Conservation (phyloP, 1,140 invertebrate genomes). For the Ceratitis capitata region DNA sequence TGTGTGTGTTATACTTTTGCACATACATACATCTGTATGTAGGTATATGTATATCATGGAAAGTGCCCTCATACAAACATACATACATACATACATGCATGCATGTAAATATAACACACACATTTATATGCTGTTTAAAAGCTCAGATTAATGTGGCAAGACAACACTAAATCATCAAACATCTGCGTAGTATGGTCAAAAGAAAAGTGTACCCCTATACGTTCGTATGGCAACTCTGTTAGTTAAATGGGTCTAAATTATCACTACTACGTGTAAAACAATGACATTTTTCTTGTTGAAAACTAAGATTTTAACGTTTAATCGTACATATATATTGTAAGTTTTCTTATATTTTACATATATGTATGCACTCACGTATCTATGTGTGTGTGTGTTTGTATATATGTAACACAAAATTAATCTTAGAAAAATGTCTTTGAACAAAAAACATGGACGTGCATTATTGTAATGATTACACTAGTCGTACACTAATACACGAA, state of each 20-base stretch:
- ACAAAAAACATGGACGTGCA: too few relatives aligned
- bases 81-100: background rate
- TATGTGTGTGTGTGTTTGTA: too few relatives aligned
- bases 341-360: too few relatives aligned
- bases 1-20: background rate
- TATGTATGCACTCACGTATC: too few relatives aligned
- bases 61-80: background rate
- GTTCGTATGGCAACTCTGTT: background rate
- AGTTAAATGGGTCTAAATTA: too few relatives aligned
- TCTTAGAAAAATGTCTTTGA: too few relatives aligned
- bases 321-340: background rate
- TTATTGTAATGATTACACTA: too few relatives aligned
- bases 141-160: background rate
- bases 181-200: constrained; percentile 66
- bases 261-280: background rate
- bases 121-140: background rate
- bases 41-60: too few relatives aligned
- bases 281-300: background rate
- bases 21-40: background rate
- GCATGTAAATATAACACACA: background rate
- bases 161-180: constrained; percentile 59
- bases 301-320: background rate
- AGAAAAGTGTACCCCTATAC: constrained; percentile 49
- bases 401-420: too few relatives aligned
- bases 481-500: too few relatives aligned